These are phyloP conservation scores for Geotrypetes seraphini DNA, from an alignment of 2,797 vertebrate species.

Conservation along the genomic window DNA sequence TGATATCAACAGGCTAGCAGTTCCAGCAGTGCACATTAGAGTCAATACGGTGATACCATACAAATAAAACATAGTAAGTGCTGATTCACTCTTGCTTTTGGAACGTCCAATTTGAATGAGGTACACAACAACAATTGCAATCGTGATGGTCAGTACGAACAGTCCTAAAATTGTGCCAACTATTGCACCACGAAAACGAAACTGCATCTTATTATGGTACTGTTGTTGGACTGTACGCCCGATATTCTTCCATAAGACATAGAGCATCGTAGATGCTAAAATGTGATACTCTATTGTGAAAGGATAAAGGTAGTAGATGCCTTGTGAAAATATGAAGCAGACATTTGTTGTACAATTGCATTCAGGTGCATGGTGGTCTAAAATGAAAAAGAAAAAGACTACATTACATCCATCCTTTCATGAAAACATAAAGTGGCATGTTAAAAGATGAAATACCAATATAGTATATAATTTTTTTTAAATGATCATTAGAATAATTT, in stretches of 20 bases:
- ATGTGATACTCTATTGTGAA: slow-evolving; percentile 97
- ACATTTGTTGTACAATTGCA: slow-evolving; percentile 81
- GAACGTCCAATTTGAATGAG: slow-evolving; percentile 74
- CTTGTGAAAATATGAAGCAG: slow-evolving; percentile 76
- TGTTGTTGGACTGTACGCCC: slow-evolving; percentile 71
- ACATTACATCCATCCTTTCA: not conserved
- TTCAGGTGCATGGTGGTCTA: slow-evolving; percentile 61
- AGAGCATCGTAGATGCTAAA: slow-evolving; percentile 86
- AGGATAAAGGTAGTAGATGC: slow-evolving; percentile 86
- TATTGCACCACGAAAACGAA: slow-evolving; percentile 54
- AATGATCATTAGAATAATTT: no score
- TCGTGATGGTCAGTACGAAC: slow-evolving; percentile 69
- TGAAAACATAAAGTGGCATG: no score
- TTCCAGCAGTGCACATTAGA: slow-evolving; percentile 71
- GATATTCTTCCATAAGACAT: slow-evolving; percentile 93
- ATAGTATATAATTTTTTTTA: no score
- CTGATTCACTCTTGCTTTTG: slow-evolving; percentile 57
- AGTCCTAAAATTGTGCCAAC: slow-evolving; percentile 73
- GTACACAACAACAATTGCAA: slow-evolving; percentile 80
- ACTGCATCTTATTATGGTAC: slow-evolving; percentile 52
- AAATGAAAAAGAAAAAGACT: slow-evolving; percentile 25
- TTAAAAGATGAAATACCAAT: no score
- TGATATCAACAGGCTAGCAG: slow-evolving; percentile 70
- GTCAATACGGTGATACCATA: slow-evolving; percentile 68
- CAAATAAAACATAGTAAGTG: slow-evolving; percentile 82